Base-by-base conservation (phyloP, 2,113 vertebrate genomes). In the Thamnaconus septentrionalis region DNA sequence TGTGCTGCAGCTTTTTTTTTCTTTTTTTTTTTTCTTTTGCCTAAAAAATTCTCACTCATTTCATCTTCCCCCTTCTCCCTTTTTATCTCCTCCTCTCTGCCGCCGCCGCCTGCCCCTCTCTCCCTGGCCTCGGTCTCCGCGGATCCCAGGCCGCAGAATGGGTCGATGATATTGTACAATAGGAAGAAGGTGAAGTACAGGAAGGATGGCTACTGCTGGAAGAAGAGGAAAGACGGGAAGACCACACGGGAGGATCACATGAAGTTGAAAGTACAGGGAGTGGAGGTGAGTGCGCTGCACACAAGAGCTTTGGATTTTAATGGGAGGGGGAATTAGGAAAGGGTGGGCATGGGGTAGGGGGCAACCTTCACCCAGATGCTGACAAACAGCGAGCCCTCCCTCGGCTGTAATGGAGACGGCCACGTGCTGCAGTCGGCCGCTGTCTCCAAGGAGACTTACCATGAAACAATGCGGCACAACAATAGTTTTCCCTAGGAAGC, bases 141-240 rank as follows among this genome's bases (percentile, higher is more conserved):
- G 81, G 78, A 91, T 92, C 40, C 18, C 92, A 98, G 96, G 92
- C 97, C 97, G 6, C 97, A 99, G 93, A 99, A 99, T 98, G 97
- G 97, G 91, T 99, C 97, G 81, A 99, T 99, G 96, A 98, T 98
- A 82, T 92, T 99, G 86, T 99, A 99, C 94, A 99, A 99, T 84
- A 96, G 96, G 92, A 99, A 99, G 95, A 98, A 99, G 88, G 97
- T 98, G 91, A 99, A 99, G 86, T 99, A 99, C 93, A 93, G 96
- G 91, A 98, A 99, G 84, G 97, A 98, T 86, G 96, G 97, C 77
- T 99, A 99, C 90, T 99, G 97, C 91, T 99, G 97, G 97, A 99
- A 99, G 85, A 99, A 99, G 91, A 92, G 97, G 91, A 99, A 99
- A 96, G 96, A 99, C 0, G 97, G 96, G 72, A 99, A 99, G 85